Evolutionary conservation across 2,888 invertebrate genomes (phyloP), one percentile per base, ranked within the genome.

Genomic region (Microctonus brassicae): DNA sequence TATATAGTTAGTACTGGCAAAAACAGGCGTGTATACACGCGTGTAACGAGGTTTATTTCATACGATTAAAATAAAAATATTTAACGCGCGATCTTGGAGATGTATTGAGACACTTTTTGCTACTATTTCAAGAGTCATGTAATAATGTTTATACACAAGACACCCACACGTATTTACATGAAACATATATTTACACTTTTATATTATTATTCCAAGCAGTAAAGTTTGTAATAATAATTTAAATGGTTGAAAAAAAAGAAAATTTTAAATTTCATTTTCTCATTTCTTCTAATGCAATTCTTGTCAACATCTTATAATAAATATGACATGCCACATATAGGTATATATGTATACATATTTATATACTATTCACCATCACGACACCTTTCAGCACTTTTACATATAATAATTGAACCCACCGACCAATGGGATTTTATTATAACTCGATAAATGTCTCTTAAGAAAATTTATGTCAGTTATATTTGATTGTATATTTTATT

Each of bases 81-180:
- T 66, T 70, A 73, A 75, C 74, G 73, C 68, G 76, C 75, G 75
- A 75, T 75, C 74, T 74, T 69, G 73, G n/a, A 74, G 75, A 77
- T 77, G 76, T 75, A 77, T 77, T 76, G 76, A 72, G 70, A 73
- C 9, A 47, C 72, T 77, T 77, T 75, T 77, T 77, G 76, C 73
- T 73, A 72, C 77, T 74, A 75, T 77, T 76, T 75, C 73, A 74
- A 71, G 72, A 70, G 70, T 72, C 39, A 39, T 39, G n/a, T 73
- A 75, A 76, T 73, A 77, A 66, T 73, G 39, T 74, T 71, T 76
- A 75, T 76, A 66, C 65, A 65, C 63, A 61, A n/a, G 69, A 74
- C 77, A 77, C 76, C 77, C 74, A 76, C 77, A 68, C 68, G 42
- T 67, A 53, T 29, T 22, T 63, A 53, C 53, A 33, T 20, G 33